Conservation (phyloP, 2,113 vertebrate species). For the Oxyruncus cristatus region DNA sequence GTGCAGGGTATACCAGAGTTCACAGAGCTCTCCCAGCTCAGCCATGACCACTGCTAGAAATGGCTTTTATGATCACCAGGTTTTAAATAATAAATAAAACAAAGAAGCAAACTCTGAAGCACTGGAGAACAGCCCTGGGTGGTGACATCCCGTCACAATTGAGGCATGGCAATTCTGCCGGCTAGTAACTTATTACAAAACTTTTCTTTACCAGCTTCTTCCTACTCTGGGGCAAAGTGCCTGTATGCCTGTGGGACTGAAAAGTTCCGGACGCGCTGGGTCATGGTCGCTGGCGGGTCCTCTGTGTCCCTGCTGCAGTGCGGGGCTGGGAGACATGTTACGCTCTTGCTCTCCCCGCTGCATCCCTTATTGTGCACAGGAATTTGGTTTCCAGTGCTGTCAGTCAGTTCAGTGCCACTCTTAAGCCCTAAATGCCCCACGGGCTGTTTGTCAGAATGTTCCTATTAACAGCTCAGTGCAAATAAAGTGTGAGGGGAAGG, state of each 20-base stretch:
- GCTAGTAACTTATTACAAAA: conserved; percentile 51
- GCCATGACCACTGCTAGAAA: not conserved
- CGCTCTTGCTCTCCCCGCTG: not conserved
- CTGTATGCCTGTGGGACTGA: not conserved
- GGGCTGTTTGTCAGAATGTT: conserved; percentile 60
- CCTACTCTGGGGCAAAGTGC: conserved; percentile 15
- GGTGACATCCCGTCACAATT: conserved; percentile 48
- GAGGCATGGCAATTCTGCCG: conserved; percentile 32
- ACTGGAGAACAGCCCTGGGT: conserved; percentile 23
- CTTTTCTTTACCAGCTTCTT: not conserved
- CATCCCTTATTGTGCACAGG: not conserved
- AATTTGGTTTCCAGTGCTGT: conserved; percentile 7
- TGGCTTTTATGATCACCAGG: conserved; percentile 40
- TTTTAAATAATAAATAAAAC: conserved; percentile 59
- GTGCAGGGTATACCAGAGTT: not conserved
- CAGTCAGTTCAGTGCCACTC: conserved; percentile 11
- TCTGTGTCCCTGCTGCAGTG: not conserved
- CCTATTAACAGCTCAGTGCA: conserved; percentile 49
- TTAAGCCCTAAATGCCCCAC: conserved; percentile 15
- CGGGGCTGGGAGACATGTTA: not conserved
- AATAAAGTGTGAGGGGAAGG: conserved; percentile 49
- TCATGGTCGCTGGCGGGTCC: not conserved
- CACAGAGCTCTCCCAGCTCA: not conserved
- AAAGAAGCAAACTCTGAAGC: conserved; percentile 32
- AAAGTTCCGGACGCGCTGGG: not conserved